phyloP scores from a whole-genome alignment of 1,140 invertebrate species.

The Octopus sinensis region DNA sequence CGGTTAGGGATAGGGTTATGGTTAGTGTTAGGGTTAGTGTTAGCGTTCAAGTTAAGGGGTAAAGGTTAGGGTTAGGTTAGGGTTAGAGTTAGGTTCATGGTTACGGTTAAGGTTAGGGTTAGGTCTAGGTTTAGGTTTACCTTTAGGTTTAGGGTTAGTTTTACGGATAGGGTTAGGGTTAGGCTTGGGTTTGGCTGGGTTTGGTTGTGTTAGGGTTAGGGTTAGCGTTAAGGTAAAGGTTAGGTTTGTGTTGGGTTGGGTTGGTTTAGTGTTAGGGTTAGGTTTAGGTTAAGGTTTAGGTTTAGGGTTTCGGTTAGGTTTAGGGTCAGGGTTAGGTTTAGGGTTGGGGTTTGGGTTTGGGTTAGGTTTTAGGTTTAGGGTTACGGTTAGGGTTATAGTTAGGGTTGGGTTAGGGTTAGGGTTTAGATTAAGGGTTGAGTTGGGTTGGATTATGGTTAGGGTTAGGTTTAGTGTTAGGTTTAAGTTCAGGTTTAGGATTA shows the following conservation, averaged over 20 bases:
- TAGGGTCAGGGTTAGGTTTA: slow-evolving; percentile 19
- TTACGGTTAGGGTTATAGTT: slow-evolving; percentile 30
- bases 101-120: slow-evolving; percentile 31
- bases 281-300: slow-evolving; percentile 26
- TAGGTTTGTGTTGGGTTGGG: slow-evolving; percentile 29
- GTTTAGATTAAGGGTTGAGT: slow-evolving; percentile 21
- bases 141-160: slow-evolving; percentile 31
- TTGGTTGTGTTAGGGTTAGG: slow-evolving; percentile 31
- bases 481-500: neutral
- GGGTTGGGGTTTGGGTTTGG: slow-evolving; percentile 23
- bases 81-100: slow-evolving; percentile 21
- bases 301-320: slow-evolving; percentile 28
- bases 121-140: slow-evolving; percentile 29
- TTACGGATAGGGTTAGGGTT: slow-evolving; percentile 36
- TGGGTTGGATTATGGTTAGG: slow-evolving; percentile 25
- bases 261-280: slow-evolving; percentile 12
- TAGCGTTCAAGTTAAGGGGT: no score
- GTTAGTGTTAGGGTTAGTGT: neutral
- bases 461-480: slow-evolving; percentile 26
- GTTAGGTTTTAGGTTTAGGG: slow-evolving; percentile 28
- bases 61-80: slow-evolving; percentile 13
- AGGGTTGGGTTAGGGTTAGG: slow-evolving; percentile 29
- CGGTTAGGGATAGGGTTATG: neutral
- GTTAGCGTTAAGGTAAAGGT: slow-evolving; percentile 32
- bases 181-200: slow-evolving; percentile 39